Evolutionary conservation across 2,797 vertebrate genomes (phyloP), one percentile per base, ranked within the genome.

Genomic region (Acrossocheilus wenchowensis): DNA sequence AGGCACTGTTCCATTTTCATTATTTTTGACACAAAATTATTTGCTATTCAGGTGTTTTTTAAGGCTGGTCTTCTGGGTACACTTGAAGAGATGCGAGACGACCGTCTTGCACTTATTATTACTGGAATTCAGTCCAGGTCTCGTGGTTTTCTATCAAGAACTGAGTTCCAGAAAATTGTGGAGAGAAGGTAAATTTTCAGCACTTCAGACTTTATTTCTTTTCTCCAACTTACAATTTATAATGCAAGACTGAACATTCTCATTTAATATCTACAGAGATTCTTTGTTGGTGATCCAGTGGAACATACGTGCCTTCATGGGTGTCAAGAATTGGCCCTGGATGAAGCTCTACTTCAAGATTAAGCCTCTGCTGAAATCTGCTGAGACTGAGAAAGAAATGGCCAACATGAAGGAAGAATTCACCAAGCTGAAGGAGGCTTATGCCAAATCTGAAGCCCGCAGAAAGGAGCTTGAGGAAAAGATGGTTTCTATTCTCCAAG

Each of bases 251-350:
- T 50, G 26, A 74, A 75, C 12, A 10, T 52, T 50, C 4, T 34
- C 19, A 26, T 74, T 48, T 30, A 30, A 50, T 50, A 17, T 52
- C 15, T 11, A 11, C 2, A 75, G 73, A 75, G 73, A 75, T 50
- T 0, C 73, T 0, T 1, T 75, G 26, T 0, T 75, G 0, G 45
- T 75, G 15, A 75, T 75, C 4, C 73, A 75, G 73, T 75, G 73
- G 73, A 75, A 75, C 0, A 10, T 75, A 19, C 73, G 73, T 21
- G 93, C 96, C 9, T 96, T 97, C 90, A 97, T 96, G 95, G 93
- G 93, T 4, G 96, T 96, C 90, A 96, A 96, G 90, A 96, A 96
- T 0, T 96, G 96, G 96, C 96, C 96, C 0, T 96, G 96, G 73
- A 75, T 75, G 73, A 75, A 75, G 73, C 73, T 75, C 26, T 75